Base-by-base conservation (phyloP, 2,888 invertebrate species). In the Cryptus armator region DNA sequence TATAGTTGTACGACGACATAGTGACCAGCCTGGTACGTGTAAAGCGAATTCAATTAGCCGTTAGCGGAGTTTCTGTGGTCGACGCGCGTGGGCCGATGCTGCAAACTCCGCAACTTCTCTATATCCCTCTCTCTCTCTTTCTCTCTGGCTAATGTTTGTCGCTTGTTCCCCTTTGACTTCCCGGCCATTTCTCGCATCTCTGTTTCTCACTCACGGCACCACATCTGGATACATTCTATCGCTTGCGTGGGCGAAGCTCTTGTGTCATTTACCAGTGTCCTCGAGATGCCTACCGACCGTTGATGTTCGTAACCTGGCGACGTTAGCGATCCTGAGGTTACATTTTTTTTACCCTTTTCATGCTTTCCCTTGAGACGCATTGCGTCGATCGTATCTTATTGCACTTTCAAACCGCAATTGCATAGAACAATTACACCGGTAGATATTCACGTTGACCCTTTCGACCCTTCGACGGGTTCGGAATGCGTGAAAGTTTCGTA, bases 51-150 rank as follows among this genome's bases (percentile, higher is more conserved):
- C 91, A 91, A 91, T 91, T 91, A 91, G 87, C 84, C 86, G 85
- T 87, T 89, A 90, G 88, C 85, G 90, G 86, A 86, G 79, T 90
- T 87, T 89, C 86, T 91, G 91, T 89, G 91, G 91, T 91, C 76
- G 86, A 88, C 83, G 88, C 90, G 91, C 90, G 91, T 91, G 90
- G 91, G 90, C 90, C 83, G 67, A 86, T 84, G 71, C 62, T 79
- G 66, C 75, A 44, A 78, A 81, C 74, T 78, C 53, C 77, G 66
- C 53, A 53, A 78, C 48, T 43, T 66, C 48, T 79, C 81, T 79
- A 68, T 1, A 43, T 51, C 37, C 46, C 44, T 46, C 62, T 64
- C 48, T 68, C 62, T n/a, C 59, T 24, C 24, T 16, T 56, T 19
- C 56, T 0, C 56, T 24, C 16, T 2, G 24, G 59, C 29, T 32